A percentile compares a stretch with the other conserved stretches of the same genome.
phyloP scores from a whole-genome alignment of 2,797 vertebrate species.

The Carapus acus region DNA sequence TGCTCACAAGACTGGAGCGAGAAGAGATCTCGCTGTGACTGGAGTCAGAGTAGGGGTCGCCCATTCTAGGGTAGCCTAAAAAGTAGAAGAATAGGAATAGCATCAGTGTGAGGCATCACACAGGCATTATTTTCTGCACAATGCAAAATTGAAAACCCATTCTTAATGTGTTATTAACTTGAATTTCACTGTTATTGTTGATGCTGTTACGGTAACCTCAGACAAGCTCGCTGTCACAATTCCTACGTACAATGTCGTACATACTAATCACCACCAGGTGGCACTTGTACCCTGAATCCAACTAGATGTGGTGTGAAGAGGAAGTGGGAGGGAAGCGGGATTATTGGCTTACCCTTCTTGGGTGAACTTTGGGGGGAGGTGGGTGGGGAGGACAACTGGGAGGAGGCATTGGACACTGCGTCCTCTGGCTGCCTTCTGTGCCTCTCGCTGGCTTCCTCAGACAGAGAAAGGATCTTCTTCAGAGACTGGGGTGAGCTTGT shows the following conservation, averaged over 20 bases:
- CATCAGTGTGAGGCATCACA: background rate
- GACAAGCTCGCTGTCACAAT: too few species aligned
- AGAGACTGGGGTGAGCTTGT: conserved; percentile 97
- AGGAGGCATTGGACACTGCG: conserved; percentile 84
- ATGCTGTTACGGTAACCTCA: too few species aligned
- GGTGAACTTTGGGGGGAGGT: conserved; percentile 97
- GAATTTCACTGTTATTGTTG: too few species aligned
- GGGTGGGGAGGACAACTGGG: conserved; percentile 91
- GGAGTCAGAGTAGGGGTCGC: conserved; percentile 92
- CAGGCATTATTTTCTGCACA: too few species aligned
- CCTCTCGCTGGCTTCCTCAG: conserved; percentile 88
- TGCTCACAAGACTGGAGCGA: conserved; percentile 96
- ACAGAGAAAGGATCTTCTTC: conserved; percentile 98
- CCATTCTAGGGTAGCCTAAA: conserved; percentile 81
- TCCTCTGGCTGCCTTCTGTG: conserved; percentile 88
- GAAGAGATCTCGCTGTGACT: conserved; percentile 98
- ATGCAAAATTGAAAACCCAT: too few species aligned
- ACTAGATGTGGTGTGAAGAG: conserved; percentile 8
- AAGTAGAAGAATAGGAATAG: background rate
- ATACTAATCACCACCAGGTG: conserved; percentile 43
- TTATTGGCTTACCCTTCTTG: conserved; percentile 84
- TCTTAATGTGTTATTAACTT: too few species aligned
- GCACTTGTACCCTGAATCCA: conserved; percentile 13
- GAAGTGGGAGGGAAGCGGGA: conserved; percentile 14
- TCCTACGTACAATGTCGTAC: conserved; percentile 12